Conservation (phyloP, 37 sponge, comb jelly and placozoan genomes). For the Crambe crambe region DNA sequence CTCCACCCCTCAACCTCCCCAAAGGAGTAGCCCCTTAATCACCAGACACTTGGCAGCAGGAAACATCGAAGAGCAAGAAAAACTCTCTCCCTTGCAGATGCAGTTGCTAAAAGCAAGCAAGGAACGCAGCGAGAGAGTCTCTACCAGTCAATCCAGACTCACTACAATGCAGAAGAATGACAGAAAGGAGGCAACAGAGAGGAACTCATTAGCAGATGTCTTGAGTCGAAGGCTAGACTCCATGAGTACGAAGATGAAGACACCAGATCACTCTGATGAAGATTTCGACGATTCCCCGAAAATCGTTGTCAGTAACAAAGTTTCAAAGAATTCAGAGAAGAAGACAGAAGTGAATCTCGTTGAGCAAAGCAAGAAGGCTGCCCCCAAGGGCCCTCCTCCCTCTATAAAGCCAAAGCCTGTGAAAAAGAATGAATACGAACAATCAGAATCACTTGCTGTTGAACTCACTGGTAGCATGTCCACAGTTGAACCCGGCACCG, state of each 20-base stretch:
- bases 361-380: too few relatives aligned
- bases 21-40: neutral
- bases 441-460: neutral
- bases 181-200: neutral
- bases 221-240: slow-evolving; percentile 8
- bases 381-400: slow-evolving; percentile 11
- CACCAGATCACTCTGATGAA: neutral
- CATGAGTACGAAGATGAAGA: neutral
- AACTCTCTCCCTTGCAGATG: neutral
- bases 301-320: neutral
- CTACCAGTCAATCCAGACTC: slow-evolving; percentile 16
- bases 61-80: neutral
- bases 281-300: slow-evolving; percentile 1
- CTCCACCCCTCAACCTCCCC: neutral
- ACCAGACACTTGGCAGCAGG: neutral
- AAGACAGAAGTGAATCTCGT: too few relatives aligned
- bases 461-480: neutral
- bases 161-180: neutral
- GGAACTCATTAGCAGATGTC: slow-evolving; percentile 1
- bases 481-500: too few relatives aligned
- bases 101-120: slow-evolving; percentile 11
- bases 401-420: slow-evolving; percentile 5
- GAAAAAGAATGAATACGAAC: slow-evolving; percentile 4
- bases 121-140: slow-evolving; percentile 8
- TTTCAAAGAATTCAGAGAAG: neutral